Evolutionary conservation across 2,888 invertebrate genomes (phyloP).

Genomic region (Aporophyla nigra): DNA sequence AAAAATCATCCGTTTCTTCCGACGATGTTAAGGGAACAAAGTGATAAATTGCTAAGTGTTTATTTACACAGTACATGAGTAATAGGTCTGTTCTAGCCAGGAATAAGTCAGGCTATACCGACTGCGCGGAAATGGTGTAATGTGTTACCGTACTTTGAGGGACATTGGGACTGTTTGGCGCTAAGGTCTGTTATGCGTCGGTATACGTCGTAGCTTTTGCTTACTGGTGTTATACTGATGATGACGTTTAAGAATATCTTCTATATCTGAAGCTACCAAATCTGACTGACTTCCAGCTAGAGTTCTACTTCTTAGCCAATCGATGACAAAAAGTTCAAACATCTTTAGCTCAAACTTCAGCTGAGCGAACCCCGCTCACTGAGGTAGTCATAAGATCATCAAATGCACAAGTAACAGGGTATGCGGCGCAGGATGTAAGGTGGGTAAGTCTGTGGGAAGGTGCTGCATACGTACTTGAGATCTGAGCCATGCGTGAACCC

Average conservation of each 20-base stretch:
- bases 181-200: not conserved
- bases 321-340: too few species aligned
- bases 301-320: too few species aligned
- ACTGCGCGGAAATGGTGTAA: conserved; percentile 58
- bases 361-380: too few species aligned
- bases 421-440: too few species aligned
- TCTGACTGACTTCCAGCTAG: not conserved
- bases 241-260: not conserved
- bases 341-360: too few species aligned
- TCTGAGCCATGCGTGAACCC: too few species aligned
- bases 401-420: too few species aligned
- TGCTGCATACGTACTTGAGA: too few species aligned
- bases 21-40: conserved; percentile 42
- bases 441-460: too few species aligned
- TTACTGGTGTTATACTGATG: not conserved
- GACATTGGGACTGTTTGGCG: conserved; percentile 17
- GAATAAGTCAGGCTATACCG: conserved; percentile 48
- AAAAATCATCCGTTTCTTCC: conserved; percentile 39
- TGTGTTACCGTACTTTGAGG: conserved; percentile 55
- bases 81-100: conserved; percentile 45
- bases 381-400: too few species aligned
- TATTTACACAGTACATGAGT: conserved; percentile 61
- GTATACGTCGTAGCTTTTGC: not conserved
- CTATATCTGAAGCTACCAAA: not conserved
- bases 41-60: conserved; percentile 66